Conservation (phyloP, 2,797 vertebrate species). For the Sebastes diaconus region DNA sequence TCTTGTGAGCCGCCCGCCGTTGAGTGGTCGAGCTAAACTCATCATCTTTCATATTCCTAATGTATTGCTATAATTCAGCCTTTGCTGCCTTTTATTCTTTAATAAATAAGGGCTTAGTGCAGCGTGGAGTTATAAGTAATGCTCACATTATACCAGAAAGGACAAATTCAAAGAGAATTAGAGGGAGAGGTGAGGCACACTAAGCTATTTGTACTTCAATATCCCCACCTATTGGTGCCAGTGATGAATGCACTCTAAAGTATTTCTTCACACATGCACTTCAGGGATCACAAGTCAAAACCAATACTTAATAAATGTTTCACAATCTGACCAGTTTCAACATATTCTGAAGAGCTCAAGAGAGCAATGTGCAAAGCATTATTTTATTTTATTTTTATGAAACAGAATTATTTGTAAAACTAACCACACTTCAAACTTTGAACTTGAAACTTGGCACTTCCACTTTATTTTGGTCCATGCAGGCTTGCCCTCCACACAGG, state of each 20-base stretch:
- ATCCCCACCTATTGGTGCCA: conserved; percentile 79
- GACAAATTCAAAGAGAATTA: conserved; percentile 74
- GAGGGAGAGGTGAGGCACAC: conserved; percentile 51
- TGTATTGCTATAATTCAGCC: conserved; percentile 84
- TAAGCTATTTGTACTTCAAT: conserved; percentile 72
- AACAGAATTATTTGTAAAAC: conserved; percentile 14
- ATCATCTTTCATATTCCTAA: conserved; percentile 86
- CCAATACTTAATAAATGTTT: conserved; percentile 32
- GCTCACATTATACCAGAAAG: conserved; percentile 77
- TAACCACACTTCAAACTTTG: conserved; percentile 9
- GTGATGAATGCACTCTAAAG: conserved; percentile 63
- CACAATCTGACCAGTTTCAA: not conserved
- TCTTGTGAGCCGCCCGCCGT: conserved; percentile 72
- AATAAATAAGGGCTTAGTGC: conserved; percentile 85
- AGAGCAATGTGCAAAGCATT: not conserved
- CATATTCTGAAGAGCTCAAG: not conserved
- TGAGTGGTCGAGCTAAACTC: conserved; percentile 81
- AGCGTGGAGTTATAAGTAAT: conserved; percentile 77
- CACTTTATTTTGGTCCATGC: not conserved
- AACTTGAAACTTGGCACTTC: not conserved
- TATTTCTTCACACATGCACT: conserved; percentile 18
- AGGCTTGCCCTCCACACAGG: not conserved
- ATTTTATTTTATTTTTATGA: conserved; percentile 22
- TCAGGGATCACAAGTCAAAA: conserved; percentile 13
- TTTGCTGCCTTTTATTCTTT: conserved; percentile 82